phyloP scores from a whole-genome alignment of 2,888 invertebrate genomes.

The Gasteruption jaculator region DNA sequence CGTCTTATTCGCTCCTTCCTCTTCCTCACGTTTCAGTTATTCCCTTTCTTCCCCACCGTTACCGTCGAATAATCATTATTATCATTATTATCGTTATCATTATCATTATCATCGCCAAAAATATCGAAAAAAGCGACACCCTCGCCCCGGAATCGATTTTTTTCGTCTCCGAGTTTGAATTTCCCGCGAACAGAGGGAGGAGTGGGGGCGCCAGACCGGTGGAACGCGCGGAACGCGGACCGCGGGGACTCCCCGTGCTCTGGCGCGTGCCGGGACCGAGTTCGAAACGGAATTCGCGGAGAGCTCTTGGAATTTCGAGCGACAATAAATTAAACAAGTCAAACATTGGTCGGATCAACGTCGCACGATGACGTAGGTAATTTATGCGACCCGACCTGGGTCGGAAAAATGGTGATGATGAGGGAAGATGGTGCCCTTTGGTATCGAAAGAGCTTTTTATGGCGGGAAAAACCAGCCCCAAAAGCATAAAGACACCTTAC shows the following conservation, averaged over 20 bases:
- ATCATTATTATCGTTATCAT: background rate
- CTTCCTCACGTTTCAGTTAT: too few relatives aligned
- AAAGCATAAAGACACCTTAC: too few relatives aligned
- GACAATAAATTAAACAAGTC: constrained; percentile 16
- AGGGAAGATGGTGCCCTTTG: too few relatives aligned
- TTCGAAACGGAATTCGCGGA: constrained; percentile 11
- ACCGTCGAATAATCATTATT: too few relatives aligned
- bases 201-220: background rate
- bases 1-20: too few relatives aligned
- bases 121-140: background rate
- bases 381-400: constrained; percentile 27
- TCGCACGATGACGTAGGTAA: too few relatives aligned
- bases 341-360: constrained; percentile 18
- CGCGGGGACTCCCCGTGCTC: constrained; percentile 19
- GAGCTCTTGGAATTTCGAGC: too few relatives aligned
- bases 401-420: too few relatives aligned
- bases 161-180: constrained; percentile 4
- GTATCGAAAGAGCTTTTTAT: constrained; percentile 30
- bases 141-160: constrained; percentile 13
- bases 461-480: too few relatives aligned
- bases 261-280: constrained; percentile 13
- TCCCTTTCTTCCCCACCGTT: too few relatives aligned
- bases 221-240: constrained; percentile 4
- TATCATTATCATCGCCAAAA: background rate
- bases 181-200: constrained; percentile 11